Base-by-base conservation (phyloP, 2,797 vertebrate genomes). In the Tadarida brasiliensis region DNA sequence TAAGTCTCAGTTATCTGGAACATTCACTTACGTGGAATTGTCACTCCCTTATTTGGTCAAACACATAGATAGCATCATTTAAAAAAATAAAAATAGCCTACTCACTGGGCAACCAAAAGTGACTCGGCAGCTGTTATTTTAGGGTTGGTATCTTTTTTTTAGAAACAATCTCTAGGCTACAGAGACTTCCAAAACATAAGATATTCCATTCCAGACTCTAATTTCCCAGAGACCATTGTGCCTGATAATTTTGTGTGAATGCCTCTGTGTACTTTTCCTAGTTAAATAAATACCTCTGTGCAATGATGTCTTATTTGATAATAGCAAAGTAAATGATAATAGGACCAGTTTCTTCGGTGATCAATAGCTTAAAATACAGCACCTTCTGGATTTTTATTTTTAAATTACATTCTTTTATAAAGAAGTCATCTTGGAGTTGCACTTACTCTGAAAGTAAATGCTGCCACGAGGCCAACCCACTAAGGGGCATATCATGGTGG, bases 271-370 rank as follows among this genome's bases (percentile, higher is more conserved):
- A 67, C n/a, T 88, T 61, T 94, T 39, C 93, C 49, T 87, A 88
- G 87, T 97, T 94, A 95, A 92, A 81, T 87, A 95, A 97, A 97
- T 90, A 95, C 90, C 85, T 97, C 61, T 44, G 47, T 44, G 59
- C n/a, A 56, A 47, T 73, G 8, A 35, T 92, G 89, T 95, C 92
- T 97, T 95, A 76, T 47, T 63, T 96, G 97, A 96, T 95, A 97
- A 82, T 15, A 82, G 30, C 24, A 65, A 94, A 54, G 56, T 88
- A 97, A 97, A 86, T 86, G 24, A 71, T 93, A 82, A 82, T 19
- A 67, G 51, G 47, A 65, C 49, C 3, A 4, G 22, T 54, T 97
- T 73, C 84, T 96, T 91, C 81, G 22, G 63, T 95, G 94, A 97
- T 97, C 95, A 97, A 97, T 1, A 61, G 61, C 30, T 83, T 90